Evolutionary conservation across 2,797 vertebrate genomes (phyloP).

Genomic region (Morus bassanus): DNA sequence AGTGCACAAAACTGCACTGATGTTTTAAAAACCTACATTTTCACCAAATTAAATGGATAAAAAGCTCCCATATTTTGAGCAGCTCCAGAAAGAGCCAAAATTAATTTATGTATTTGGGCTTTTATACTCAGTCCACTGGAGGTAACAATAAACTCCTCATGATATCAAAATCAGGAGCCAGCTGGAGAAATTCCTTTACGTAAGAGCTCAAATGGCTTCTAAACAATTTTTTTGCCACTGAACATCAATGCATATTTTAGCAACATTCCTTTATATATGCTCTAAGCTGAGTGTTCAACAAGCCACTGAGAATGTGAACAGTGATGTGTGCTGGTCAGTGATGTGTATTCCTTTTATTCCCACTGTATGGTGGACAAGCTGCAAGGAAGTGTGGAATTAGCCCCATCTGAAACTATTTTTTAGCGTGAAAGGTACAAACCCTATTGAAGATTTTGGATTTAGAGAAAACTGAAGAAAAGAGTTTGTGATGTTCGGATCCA

Average conservation of each 20-base stretch:
- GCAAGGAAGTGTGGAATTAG: background rate
- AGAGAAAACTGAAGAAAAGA: background rate
- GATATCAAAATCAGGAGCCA: background rate
- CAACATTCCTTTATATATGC: background rate
- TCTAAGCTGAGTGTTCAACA: background rate
- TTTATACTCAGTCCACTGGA: background rate
- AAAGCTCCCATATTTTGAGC: background rate
- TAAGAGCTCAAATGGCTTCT: background rate
- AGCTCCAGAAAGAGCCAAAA: background rate
- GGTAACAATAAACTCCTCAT: background rate
- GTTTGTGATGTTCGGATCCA: background rate
- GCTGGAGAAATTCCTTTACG: background rate
- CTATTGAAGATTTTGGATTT: background rate
- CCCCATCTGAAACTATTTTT: background rate
- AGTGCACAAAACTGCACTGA: background rate
- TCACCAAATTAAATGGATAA: background rate
- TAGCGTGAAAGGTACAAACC: accelerated
- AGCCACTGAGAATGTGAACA: background rate
- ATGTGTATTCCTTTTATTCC: background rate
- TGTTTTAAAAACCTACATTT: background rate
- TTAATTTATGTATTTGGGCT: background rate
- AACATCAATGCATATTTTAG: background rate
- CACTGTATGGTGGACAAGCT: background rate
- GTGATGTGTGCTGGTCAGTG: background rate
- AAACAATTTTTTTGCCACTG: background rate